Percentiles rank a stretch among this genome's conserved stretches.
These are phyloP conservation scores for Sminthurinus aureus DNA, from an alignment of 2,888 invertebrate species.

Conservation along the genomic window DNA sequence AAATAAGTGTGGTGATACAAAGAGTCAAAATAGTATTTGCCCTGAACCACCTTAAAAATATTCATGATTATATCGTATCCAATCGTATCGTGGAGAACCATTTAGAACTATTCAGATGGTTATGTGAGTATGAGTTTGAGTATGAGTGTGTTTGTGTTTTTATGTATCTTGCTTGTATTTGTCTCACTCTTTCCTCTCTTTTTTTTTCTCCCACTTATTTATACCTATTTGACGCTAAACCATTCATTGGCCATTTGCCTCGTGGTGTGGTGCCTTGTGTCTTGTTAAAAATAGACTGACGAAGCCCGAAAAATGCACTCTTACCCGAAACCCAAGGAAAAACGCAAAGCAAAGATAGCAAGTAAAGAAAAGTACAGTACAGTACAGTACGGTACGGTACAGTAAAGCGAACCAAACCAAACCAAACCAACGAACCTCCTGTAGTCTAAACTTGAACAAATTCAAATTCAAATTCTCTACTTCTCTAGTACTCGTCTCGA, in stretches of 20 bases:
- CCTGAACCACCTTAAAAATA: too few species aligned
- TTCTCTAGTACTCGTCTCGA: not conserved
- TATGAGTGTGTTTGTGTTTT: slow-evolving; percentile 1
- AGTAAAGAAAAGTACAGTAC: too few species aligned
- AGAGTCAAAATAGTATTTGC: too few species aligned
- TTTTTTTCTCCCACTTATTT: slow-evolving; percentile 40
- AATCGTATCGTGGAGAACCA: not conserved
- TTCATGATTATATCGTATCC: too few species aligned
- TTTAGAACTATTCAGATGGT: slow-evolving; percentile 5
- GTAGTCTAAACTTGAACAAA: slow-evolving; percentile 13
- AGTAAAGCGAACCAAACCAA: too few species aligned
- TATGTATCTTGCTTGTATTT: slow-evolving; percentile 15
- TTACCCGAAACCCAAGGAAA: slow-evolving; percentile 38
- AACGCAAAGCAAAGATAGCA: not conserved
- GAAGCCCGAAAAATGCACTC: slow-evolving; percentile 48
- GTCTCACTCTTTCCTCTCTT: slow-evolving; percentile 15
- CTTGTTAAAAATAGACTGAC: slow-evolving; percentile 49
- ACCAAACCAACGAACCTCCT: slow-evolving; percentile 21
- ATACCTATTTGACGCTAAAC: slow-evolving; percentile 51
- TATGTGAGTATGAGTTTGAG: not conserved
- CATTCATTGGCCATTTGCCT: slow-evolving; percentile 59
- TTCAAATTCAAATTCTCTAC: slow-evolving; percentile 17
- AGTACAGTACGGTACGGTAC: too few species aligned
- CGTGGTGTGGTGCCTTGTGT: slow-evolving; percentile 47
- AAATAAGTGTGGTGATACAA: too few species aligned